Base-by-base conservation (phyloP, 2,113 vertebrate species). In the Silurus meridionalis region DNA sequence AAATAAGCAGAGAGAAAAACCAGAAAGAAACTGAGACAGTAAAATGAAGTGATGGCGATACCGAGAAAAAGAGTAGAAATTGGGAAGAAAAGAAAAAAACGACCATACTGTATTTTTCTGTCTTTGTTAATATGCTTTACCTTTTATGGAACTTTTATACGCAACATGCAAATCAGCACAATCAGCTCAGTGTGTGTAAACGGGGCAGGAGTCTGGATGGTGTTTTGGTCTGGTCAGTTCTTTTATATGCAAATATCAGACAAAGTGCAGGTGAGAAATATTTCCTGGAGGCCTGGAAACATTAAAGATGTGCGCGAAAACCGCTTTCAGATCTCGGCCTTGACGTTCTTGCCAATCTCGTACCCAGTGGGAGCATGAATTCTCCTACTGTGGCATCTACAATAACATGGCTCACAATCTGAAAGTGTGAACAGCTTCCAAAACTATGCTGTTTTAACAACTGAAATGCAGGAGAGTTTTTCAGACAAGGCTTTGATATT, bases 291-390 rank as follows among this genome's bases (percentile, higher is more conserved):
- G 64, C 17, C 82, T n/a, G 28, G 48, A 66, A 61, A 81, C 78
- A 21, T 13, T 9, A 46, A 60, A 80, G 64, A 7, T 8, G 48
- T 67, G 60, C 6, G 7, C 55, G 81, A 55, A 50, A 82, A 71
- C 79, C 15, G 83, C 75, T 60, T 89, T 89, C 69, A 85, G 69
- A 77, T 85, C 72, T 80, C 64, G 55, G 46, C 80, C 63, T 52
- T 71, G 71, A 28, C 85, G 46, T 78, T 86, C 83, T 84, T 82
- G 89, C 75, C 88, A 83, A 69, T 67, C 66, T 77, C 19, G 15
- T 79, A 13, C 80, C 83, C 80, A 52, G 79, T 61, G 85, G 83
- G 83, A 83, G 69, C 53, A 66, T 57, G 67, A 83, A 80, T 83
- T 83, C 86, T 87, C 66, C 78, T 87, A 85, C 64, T 72, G 67